phyloP scores from a whole-genome alignment of 2,113 vertebrate species.

The Halcyon malimbica region DNA sequence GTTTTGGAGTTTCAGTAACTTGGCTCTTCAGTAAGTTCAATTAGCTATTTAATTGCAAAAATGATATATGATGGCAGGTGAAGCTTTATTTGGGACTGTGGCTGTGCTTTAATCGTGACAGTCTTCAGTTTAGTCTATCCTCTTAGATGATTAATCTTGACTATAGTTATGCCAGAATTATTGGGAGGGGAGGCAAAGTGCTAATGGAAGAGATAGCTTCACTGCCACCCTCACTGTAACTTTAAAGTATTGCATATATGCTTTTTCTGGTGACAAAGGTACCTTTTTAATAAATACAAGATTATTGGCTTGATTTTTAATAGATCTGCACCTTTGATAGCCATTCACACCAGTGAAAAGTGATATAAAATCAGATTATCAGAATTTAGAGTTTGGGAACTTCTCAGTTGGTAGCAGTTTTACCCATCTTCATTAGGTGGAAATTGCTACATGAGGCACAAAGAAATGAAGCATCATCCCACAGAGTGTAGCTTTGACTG shows the following conservation, averaged over 20 bases:
- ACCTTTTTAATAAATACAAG: background rate
- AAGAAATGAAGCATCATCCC: background rate
- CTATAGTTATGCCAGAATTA: background rate
- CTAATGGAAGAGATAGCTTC: background rate
- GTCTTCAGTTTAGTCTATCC: background rate
- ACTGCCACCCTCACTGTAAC: background rate
- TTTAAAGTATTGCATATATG: background rate
- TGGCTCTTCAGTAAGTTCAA: conserved; percentile 34
- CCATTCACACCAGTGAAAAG: background rate
- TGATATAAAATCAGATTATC: background rate
- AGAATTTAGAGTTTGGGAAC: background rate
- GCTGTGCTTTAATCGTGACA: background rate
- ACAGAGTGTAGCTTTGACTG: background rate
- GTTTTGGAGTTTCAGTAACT: conserved; percentile 18
- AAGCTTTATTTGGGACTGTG: background rate
- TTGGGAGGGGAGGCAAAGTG: background rate
- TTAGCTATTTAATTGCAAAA: conserved; percentile 52
- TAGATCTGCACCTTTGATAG: background rate
- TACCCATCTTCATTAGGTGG: background rate
- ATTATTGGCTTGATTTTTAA: background rate
- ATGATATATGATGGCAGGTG: background rate
- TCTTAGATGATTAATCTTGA: background rate
- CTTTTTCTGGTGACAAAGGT: background rate
- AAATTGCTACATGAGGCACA: background rate
- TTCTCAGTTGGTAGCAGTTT: background rate